A percentile compares a stretch with the other conserved stretches of the same genome.
These are phyloP conservation scores for Apeltes quadracus DNA, from an alignment of 2,113 vertebrate species.

Conservation along the genomic window DNA sequence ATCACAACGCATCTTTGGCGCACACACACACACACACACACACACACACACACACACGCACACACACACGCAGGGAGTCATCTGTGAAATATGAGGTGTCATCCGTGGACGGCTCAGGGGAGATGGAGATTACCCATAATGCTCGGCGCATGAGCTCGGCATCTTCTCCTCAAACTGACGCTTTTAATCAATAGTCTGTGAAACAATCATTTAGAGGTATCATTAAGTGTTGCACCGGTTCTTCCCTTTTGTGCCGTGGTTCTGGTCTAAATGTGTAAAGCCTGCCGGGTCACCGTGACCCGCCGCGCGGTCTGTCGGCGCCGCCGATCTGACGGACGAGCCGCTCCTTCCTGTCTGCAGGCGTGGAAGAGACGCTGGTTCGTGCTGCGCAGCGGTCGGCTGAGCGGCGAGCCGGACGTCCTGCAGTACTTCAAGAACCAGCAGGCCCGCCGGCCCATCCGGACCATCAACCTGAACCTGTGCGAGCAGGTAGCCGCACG, in stretches of 20 bases:
- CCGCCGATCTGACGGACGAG: no score
- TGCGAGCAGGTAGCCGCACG: constrained; percentile 78
- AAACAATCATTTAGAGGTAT: no score
- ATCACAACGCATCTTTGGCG: constrained; percentile 14
- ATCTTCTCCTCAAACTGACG: no score
- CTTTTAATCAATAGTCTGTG: no score
- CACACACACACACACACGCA: constrained; percentile 6
- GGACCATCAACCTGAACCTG: constrained; percentile 89
- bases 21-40: background rate
- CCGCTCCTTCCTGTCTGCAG: constrained; percentile 65
- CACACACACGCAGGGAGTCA: constrained; percentile 45
- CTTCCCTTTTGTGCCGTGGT: no score
- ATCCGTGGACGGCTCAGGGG: constrained; percentile 22
- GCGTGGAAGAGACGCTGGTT: constrained; percentile 95
- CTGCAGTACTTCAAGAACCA: constrained; percentile 91
- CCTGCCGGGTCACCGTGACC: no score
- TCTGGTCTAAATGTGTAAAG: no score
- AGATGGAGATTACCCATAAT: constrained; percentile 35
- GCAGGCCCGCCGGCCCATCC: constrained; percentile 86
- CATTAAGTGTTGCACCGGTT: no score
- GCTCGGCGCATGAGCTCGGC: constrained; percentile 1
- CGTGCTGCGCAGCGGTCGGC: constrained; percentile 87
- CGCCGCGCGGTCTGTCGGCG: no score
- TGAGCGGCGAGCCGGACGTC: constrained; percentile 90
- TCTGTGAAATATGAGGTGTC: constrained; percentile 41